These are phyloP conservation scores for Eleginops maclovinus DNA, from an alignment of 2,113 vertebrate species.

Conservation along the genomic window DNA sequence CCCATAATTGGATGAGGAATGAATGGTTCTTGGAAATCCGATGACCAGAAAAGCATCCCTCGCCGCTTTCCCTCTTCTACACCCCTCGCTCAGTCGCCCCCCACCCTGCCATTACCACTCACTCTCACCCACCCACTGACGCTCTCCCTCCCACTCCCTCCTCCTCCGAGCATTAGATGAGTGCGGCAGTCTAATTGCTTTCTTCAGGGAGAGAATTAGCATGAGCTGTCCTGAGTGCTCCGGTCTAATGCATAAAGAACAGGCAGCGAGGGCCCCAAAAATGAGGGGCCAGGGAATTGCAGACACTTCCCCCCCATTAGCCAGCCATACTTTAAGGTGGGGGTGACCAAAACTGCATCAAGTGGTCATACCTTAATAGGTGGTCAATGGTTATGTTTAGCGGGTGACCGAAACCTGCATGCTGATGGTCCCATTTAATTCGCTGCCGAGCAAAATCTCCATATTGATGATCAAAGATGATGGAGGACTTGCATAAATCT, in stretches of 20 bases:
- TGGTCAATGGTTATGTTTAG: not conserved
- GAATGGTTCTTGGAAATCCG: conserved; percentile 56
- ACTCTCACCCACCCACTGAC: conserved; percentile 37
- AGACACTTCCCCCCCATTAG: conserved; percentile 58
- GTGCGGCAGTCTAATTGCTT: conserved; percentile 81
- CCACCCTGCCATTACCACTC: conserved; percentile 40
- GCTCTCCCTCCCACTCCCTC: conserved; percentile 48
- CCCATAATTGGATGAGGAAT: conserved; percentile 72
- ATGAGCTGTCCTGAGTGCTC: conserved; percentile 77
- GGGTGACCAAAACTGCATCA: conserved; percentile 5
- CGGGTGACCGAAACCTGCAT: not conserved
- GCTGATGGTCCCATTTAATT: conserved; percentile 1
- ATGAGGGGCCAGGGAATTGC: conserved; percentile 45
- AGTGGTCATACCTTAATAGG: conserved; percentile 36
- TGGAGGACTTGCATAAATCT: not conserved
- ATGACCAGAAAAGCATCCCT: conserved; percentile 40
- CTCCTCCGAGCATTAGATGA: conserved; percentile 73
- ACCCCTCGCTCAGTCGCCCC: conserved; percentile 24
- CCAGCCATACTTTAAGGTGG: conserved; percentile 48
- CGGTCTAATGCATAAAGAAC: conserved; percentile 77
- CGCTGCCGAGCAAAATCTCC: not conserved
- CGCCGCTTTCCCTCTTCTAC: conserved; percentile 28
- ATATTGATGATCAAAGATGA: conserved; percentile 1
- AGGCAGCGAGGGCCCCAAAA: conserved; percentile 60
- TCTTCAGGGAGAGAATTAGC: conserved; percentile 83